Base-by-base conservation (phyloP, 2,113 vertebrate genomes). In the Phyllostomus discolor region DNA sequence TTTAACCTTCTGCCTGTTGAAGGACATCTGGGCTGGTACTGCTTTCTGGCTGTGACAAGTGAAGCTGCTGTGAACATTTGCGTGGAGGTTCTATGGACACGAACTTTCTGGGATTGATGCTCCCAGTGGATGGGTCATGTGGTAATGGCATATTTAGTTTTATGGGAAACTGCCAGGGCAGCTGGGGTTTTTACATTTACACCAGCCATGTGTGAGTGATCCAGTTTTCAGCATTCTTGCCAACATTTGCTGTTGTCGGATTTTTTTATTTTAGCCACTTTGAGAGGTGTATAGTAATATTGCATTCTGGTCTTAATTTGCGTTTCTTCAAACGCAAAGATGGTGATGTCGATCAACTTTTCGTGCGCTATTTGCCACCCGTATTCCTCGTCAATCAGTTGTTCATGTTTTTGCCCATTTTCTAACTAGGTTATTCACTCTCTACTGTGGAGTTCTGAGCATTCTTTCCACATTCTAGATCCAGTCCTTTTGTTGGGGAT, bases 21-120 rank as follows among this genome's bases (percentile, higher is more conserved):
- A 67, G 26, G 73, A 52, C 48, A 73, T 91, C 59, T 76, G 87
- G n/a, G 59, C 31, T 14, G 9, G 52, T 19, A 46, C 59, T 33
- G 59, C 2, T 50, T 97, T 93, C 82, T 64, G 52, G 14, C 87
- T 84, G 31, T 84, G 88, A 41, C 3, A 95, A 84, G 41, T 81
- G 84, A 91, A 84, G 54, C 14, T 48, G 41, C 86, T 79, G 10
- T 70, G 50, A 81, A 80, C 22, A 64, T 89, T 85, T 24, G 43
- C 33, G 3, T 75, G 52, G 0, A 80, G 26, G 35, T 78, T 95
- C 95, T 24, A 26, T n/a, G n/a, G 91, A 85, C 16, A 22, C 17
- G 69, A 76, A 41, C 89, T 92, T 96, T 90, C 90, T 91, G 67
- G 31, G 73, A 22, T 92, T 73, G 73, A 33, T 79, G n/a, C 85